Evolutionary conservation across 2,113 vertebrate species (phyloP), one percentile per base, ranked within the genome.

Genomic region (Urocolius indicus): DNA sequence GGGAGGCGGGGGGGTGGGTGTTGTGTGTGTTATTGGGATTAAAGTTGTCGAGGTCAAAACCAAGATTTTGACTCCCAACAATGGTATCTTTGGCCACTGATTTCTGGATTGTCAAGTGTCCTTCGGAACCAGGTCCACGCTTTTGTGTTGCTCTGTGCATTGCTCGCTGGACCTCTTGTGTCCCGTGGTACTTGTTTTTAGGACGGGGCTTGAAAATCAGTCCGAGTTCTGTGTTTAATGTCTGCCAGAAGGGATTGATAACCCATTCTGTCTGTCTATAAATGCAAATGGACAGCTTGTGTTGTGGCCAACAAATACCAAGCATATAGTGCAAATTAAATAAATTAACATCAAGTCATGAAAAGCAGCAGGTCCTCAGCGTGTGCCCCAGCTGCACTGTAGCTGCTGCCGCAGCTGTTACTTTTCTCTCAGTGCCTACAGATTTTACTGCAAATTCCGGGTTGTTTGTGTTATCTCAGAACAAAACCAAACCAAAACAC

Each of bases 281-380:
- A 83, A 61, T 61, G 59, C 75, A 83, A 68, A 85, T 19, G 34
- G 84, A n/a, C 77, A 85, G 54, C 55, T 83, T 73, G 78, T 46
- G 15, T n/a, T 54, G 13, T 6, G 62, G 41, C 67, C 78, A 90
- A 27, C 62, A 69, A 90, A 69, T 36, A 49, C 29, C 66, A 69
- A 69, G 72, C 19, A 4, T 30, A 48, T 30, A 62, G 74, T 36
- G 54, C 62, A 85, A 82, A 85, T 94, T 84, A 93, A 94, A 82
- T 63, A 52, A 55, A 89, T 95, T 85, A 85, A 90, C 94, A 77
- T 63, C 2, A 8, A 88, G 57, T 68, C 73, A 52, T 86, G 80
- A 91, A 90, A 94, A 95, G 75, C 87, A 91, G 71, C 62, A 73
- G 87, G 84, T 74, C 46, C 87, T 52, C 85, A 83, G 75, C 23